Conservation (phyloP, 2,888 invertebrate species). For the Drosophila nigricruria region DNA sequence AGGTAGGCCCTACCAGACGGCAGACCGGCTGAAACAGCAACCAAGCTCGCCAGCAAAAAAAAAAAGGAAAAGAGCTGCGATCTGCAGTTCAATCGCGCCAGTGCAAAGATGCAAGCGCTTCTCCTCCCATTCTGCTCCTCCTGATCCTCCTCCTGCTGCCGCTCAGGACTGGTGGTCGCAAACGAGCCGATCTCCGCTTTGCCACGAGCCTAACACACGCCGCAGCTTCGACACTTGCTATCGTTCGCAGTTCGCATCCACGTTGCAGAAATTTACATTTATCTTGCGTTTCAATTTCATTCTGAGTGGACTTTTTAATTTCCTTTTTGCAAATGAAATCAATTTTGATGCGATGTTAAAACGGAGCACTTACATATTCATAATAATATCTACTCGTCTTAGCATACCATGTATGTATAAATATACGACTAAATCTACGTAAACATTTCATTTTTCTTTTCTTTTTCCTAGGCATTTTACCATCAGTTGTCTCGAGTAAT, state of each 20-base stretch:
- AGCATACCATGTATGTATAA: background rate
- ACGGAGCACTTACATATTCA: constrained; percentile 36
- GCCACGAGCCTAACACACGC: constrained; percentile 84
- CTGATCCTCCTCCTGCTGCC: constrained; percentile 13
- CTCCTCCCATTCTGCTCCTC: constrained; percentile 12
- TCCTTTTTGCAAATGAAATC: constrained; percentile 78
- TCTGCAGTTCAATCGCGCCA: constrained; percentile 36
- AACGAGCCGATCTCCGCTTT: constrained; percentile 52
- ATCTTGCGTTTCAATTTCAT: constrained; percentile 77
- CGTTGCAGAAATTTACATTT: constrained; percentile 74
- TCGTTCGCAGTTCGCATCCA: constrained; percentile 48
- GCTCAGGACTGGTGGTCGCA: constrained; percentile 20
- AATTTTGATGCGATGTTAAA: constrained; percentile 69
- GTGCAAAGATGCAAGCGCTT: constrained; percentile 48
- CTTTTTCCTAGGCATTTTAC: background rate
- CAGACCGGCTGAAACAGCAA: constrained; percentile 37
- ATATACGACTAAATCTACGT: background rate
- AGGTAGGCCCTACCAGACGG: constrained; percentile 37
- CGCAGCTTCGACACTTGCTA: constrained; percentile 72
- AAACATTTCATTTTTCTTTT: background rate
- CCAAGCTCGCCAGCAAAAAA: constrained; percentile 12
- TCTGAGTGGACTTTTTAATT: constrained; percentile 79
- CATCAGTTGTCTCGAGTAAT: background rate
- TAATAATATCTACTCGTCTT: constrained; percentile 26
- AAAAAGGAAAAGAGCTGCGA: constrained; percentile 43